These are phyloP conservation scores for Temnothorax unifasciatus DNA, from an alignment of 2,888 invertebrate species.

Conservation along the genomic window DNA sequence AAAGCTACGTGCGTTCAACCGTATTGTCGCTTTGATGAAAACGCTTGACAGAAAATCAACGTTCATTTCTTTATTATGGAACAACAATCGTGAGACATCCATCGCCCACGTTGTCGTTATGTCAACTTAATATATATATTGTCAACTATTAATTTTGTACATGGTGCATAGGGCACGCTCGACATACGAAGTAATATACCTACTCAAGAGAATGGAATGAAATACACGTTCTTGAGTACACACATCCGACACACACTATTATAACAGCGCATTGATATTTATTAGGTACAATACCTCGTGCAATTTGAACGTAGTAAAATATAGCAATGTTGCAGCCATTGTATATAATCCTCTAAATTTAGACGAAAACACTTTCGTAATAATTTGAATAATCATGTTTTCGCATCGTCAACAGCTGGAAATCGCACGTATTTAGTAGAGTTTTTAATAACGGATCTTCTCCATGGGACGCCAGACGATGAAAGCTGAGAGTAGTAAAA, in stretches of 20 bases:
- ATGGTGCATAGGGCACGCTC: not conserved
- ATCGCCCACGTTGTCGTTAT: not conserved
- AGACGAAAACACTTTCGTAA: not conserved
- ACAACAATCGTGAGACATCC: not conserved
- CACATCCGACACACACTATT: not conserved
- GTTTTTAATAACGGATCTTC: not conserved
- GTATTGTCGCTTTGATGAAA: constrained; percentile 19
- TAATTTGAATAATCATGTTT: not conserved
- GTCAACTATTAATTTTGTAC: constrained; percentile 25
- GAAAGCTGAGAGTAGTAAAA: not conserved
- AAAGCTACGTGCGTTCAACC: not conserved
- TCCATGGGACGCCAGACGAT: not conserved
- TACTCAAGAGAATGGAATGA: not conserved
- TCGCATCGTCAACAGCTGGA: not conserved
- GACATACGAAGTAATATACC: not conserved
- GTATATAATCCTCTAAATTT: not conserved
- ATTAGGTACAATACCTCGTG: not conserved
- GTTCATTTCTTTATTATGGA: not conserved
- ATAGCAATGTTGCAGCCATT: not conserved
- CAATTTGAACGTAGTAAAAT: constrained; percentile 3
- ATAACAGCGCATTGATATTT: constrained; percentile 10
- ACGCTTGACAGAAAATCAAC: constrained; percentile 9
- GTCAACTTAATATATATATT: constrained; percentile 21
- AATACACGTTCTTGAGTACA: constrained; percentile 23
- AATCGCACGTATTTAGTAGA: not conserved